Evolutionary conservation across 2,797 vertebrate genomes (phyloP).

Genomic region (Enoplosus armatus): DNA sequence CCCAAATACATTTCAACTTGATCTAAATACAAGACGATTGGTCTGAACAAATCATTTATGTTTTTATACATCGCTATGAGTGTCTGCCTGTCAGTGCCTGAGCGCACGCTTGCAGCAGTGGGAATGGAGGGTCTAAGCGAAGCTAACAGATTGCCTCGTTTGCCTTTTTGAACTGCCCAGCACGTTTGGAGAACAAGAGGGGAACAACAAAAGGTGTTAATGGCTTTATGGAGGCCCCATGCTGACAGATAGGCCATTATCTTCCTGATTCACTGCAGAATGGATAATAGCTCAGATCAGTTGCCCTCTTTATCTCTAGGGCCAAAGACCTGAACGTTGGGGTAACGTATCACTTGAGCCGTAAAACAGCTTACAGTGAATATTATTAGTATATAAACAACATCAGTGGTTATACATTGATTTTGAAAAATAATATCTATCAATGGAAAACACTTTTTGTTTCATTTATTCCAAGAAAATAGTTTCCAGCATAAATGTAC

Average conservation of each 20-base stretch:
- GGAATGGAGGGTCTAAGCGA: slow-evolving; percentile 81
- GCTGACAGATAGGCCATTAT: slow-evolving; percentile 96
- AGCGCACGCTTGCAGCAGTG: slow-evolving; percentile 57
- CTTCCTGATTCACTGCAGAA: slow-evolving; percentile 91
- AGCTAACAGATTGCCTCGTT: slow-evolving; percentile 89
- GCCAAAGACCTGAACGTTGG: slow-evolving; percentile 65
- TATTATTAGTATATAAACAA: slow-evolving; percentile 31
- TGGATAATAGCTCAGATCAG: slow-evolving; percentile 94
- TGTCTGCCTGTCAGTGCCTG: slow-evolving; percentile 52
- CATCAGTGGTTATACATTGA: not conserved
- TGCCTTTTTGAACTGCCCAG: slow-evolving; percentile 92
- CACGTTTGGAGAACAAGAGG: slow-evolving; percentile 88
- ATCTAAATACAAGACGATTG: slow-evolving; percentile 21
- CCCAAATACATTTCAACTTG: slow-evolving; percentile 32
- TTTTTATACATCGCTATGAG: slow-evolving; percentile 37
- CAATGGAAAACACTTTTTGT: not conserved
- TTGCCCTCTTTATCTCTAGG: slow-evolving; percentile 83
- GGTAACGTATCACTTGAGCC: slow-evolving; percentile 61
- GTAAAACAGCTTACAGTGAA: slow-evolving; percentile 58
- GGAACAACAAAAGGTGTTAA: slow-evolving; percentile 98
- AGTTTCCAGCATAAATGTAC: not conserved
- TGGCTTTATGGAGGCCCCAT: slow-evolving; percentile 93
- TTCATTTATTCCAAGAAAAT: not conserved
- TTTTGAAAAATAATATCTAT: not conserved
- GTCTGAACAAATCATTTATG: slow-evolving; percentile 46